A percentile compares a stretch with the other conserved stretches of the same genome.
phyloP scores from a whole-genome alignment of 2,888 invertebrate genomes.

The Agrypnus murinus region DNA sequence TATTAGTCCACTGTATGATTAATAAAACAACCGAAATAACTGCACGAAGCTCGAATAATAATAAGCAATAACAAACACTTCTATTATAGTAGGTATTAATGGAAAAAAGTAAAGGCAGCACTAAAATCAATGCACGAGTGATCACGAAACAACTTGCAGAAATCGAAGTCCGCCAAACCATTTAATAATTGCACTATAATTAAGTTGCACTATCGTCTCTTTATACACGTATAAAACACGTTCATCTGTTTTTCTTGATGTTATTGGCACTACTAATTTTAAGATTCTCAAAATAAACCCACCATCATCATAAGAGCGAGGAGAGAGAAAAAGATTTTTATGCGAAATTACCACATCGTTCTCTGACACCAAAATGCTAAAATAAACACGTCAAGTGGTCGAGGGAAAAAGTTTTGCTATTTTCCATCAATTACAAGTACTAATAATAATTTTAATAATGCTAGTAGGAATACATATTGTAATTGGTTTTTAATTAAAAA shows the following conservation, averaged over 20 bases:
- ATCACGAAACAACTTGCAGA: no score
- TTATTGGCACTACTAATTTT: conserved; percentile 20
- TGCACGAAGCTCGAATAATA: no score
- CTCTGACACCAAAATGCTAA: neutral
- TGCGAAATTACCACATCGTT: conserved; percentile 4
- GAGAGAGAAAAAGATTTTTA: neutral
- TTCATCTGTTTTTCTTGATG: conserved; percentile 11
- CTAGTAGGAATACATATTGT: neutral
- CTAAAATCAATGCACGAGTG: no score
- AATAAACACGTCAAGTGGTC: neutral
- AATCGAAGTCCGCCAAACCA: neutral
- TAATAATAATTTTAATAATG: no score
- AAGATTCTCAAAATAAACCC: conserved; percentile 8
- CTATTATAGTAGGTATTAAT: no score
- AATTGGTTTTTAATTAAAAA: conserved; percentile 25
- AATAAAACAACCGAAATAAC: no score
- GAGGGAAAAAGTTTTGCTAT: no score
- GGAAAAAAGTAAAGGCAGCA: no score
- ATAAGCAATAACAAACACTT: no score
- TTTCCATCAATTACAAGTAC: no score
- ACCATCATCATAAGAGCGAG: neutral
- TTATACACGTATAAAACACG: neutral
- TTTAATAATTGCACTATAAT: conserved; percentile 10
- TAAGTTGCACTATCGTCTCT: no score
- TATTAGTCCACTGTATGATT: no score